Evolutionary conservation across 2,797 vertebrate genomes (phyloP), one percentile per base, ranked within the genome.

Genomic region (Pangasius larnaudii): DNA sequence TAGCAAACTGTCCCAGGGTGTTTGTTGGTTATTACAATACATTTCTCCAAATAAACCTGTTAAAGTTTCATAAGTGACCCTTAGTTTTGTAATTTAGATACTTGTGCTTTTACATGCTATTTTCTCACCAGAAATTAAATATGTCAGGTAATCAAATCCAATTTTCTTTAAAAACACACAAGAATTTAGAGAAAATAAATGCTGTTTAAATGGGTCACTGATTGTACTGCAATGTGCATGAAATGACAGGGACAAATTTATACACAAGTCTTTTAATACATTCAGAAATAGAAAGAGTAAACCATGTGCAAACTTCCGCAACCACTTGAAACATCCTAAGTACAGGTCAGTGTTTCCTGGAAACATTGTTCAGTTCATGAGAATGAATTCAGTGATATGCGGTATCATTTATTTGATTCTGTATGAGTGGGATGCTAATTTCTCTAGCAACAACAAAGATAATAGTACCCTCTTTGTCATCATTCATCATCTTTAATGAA

Each of bases 401-500:
- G 30, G 58, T 67, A 56, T 56, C 87, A 91, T 89, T 85, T 83
- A 84, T 65, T 49, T 49, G 53, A 83, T 90, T 74, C 65, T 58
- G 33, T 82, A 63, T 77, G 84, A 85, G 74, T 67, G 24, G 86
- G 88, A 87, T 75, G 63, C 22, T 89, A 80, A 90, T 46, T 46
- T 46, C 42, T 8, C 42, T 46, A 46, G 42, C 42, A 46, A 46
- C 7, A 46, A 58, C 58, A 71, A 63, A 61, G 75, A 88, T 74
- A 87, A 87, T 16, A 71, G 75, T 78, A 84, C 46, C n/a, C 1
- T 83, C 80, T 81, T 30, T 88, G 85, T n/a, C 59, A 24, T 75
- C 69, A 42, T 42, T 42, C 39, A 42, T 42, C 39, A 42, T 6
- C 39, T 42, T 42, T 42, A 42, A 42, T 42, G 5, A 42, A 42